Conservation (phyloP, 2,113 vertebrate species). For the Lampris incognitus region DNA sequence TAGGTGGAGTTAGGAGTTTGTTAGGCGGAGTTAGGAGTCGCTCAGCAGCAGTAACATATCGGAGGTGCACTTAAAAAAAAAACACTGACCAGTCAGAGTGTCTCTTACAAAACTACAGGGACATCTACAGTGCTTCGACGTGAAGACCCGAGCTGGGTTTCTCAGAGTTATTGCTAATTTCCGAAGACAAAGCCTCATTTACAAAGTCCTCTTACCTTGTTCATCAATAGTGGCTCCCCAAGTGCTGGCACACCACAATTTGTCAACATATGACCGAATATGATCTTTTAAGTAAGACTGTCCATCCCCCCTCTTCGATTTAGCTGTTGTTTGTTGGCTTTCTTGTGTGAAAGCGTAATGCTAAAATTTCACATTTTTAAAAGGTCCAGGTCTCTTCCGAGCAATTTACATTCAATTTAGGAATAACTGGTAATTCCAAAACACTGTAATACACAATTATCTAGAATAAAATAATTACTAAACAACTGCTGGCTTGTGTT, state of each 20-base stretch:
- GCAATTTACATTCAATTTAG: slow-evolving; percentile 51
- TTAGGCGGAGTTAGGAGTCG: slow-evolving; percentile 49
- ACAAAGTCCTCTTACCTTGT: not conserved
- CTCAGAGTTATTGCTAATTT: slow-evolving; percentile 60
- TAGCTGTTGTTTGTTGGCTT: slow-evolving; percentile 4
- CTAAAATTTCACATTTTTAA: slow-evolving; percentile 57
- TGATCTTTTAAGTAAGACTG: slow-evolving; percentile 22
- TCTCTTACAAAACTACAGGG: slow-evolving; percentile 20
- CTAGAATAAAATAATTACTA: not conserved
- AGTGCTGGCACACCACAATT: slow-evolving; percentile 15
- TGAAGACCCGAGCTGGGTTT: slow-evolving; percentile 28
- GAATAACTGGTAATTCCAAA: not conserved
- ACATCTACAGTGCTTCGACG: slow-evolving; percentile 53
- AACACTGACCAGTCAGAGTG: slow-evolving; percentile 34
- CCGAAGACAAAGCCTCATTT: slow-evolving; percentile 4
- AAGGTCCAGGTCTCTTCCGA: slow-evolving; percentile 19
- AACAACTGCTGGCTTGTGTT: not conserved
- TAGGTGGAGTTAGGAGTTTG: slow-evolving; percentile 26
- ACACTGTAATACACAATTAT: not conserved
- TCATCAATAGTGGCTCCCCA: no score
- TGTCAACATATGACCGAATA: not conserved
- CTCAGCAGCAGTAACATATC: slow-evolving; percentile 59
- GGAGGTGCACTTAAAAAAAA: slow-evolving; percentile 38
- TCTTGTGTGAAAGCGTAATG: not conserved
- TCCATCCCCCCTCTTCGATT: slow-evolving; percentile 5